Base-by-base conservation (phyloP, 2,113 vertebrate species). In the Crotalus helleri region DNA sequence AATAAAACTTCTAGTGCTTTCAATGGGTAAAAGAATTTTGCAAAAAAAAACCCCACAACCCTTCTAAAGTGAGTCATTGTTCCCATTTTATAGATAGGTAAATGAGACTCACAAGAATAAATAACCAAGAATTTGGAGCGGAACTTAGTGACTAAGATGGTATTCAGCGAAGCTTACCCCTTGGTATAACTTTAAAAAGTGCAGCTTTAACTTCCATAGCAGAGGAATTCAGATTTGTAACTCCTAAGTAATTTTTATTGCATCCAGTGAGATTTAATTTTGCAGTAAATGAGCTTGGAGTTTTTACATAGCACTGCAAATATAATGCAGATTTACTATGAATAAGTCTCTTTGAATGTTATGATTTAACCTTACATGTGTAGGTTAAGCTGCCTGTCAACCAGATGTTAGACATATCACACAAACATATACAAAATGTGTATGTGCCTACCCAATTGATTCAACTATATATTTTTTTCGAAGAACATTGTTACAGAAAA, bases 1-100 rank as follows among this genome's bases (percentile, higher is more conserved):
- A 89, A 39, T 33, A 39, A n/a, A 57, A 21, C 8, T 81, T 85
- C 4, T 85, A 90, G 89, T 91, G 93, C 93, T 96, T 92, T 94
- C 39, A 58, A 57, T 29, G n/a, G 26, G 17, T 24, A 54, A 93
- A 85, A 85, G 0, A 49, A 88, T 57, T 57, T 88, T 88, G n/a
- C 23, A 29, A 15, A 24, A 49, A 39, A 39, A 11, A 49, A 10
- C 49, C 6, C 49, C 24, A 49, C 46, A 89, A 85, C 10, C 12
- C 33, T 12, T 39, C 5, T 33, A 23, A 88, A 53, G 49, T 54
- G 46, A 23, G 55, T 17, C 3, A n/a, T 21, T 74, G 49, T 33
- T 81, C 51, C 55, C 53, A 51, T 51, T 87, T 92, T 55, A 21
- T 44, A 57, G 91, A 8, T 26, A 29, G 57, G 29, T 21, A 87